Evolutionary conservation across 2,113 vertebrate genomes (phyloP).

Genomic region (Terrapene triunguis): DNA sequence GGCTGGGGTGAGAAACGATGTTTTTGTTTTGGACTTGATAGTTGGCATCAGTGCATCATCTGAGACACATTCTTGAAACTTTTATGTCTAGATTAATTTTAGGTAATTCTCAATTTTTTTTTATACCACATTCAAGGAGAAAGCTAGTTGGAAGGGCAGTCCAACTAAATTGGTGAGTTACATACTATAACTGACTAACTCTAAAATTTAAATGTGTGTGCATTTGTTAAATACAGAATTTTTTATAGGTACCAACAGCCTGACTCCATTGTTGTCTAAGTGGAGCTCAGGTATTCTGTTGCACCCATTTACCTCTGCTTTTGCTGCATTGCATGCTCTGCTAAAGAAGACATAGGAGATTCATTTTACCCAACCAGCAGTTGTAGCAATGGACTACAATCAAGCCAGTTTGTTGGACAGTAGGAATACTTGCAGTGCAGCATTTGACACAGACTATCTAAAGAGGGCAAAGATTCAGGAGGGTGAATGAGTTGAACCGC

Average conservation of each 20-base stretch:
- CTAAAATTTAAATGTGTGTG: constrained; percentile 56
- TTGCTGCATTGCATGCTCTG: constrained; percentile 76
- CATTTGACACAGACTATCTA: constrained; percentile 76
- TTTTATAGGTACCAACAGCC: constrained; percentile 77
- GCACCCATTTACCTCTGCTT: constrained; percentile 78
- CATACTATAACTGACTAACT: constrained; percentile 62
- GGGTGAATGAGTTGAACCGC: constrained; percentile 74
- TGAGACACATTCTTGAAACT: background rate
- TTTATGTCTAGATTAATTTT: constrained; percentile 11
- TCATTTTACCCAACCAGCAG: constrained; percentile 75
- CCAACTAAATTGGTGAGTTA: constrained; percentile 69
- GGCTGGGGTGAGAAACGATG: background rate
- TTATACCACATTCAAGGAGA: constrained; percentile 61
- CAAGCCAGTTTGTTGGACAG: constrained; percentile 76
- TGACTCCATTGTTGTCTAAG: constrained; percentile 76
- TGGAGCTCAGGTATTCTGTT: constrained; percentile 77
- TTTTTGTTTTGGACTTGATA: background rate
- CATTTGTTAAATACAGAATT: constrained; percentile 76
- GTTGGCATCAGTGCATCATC: fast-evolving
- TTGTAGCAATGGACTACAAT: constrained; percentile 75
- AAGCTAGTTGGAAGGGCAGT: constrained; percentile 49
- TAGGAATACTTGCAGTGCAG: constrained; percentile 75
- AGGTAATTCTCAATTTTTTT: constrained; percentile 16
- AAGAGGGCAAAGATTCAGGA: constrained; percentile 78
- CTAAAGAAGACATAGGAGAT: constrained; percentile 77